Evolutionary conservation across 2,113 vertebrate species (phyloP).

Genomic region (Cavia aperea): DNA sequence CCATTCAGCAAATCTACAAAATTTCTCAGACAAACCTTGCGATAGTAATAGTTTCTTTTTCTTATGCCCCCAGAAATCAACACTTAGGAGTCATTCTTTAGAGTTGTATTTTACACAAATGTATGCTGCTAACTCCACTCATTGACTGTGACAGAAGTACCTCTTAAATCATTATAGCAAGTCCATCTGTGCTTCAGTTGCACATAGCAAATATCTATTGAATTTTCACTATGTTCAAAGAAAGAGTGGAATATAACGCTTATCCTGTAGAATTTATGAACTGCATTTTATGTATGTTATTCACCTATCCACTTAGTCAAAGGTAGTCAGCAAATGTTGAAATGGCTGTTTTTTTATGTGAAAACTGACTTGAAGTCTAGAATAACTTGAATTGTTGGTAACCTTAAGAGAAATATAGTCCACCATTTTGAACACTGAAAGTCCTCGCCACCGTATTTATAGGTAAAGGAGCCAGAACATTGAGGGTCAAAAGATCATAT

Average conservation of each 20-base stretch:
- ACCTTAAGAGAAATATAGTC: neutral
- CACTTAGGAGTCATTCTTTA: neutral
- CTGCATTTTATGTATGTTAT: neutral
- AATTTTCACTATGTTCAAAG: neutral
- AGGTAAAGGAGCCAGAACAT: neutral
- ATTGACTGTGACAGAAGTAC: neutral
- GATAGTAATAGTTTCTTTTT: neutral
- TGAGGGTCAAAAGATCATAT: neutral
- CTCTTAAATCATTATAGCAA: neutral
- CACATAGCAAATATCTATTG: slow-evolving; percentile 15
- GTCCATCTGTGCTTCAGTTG: neutral
- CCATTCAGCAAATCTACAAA: neutral
- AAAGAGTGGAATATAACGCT: neutral
- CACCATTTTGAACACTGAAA: neutral
- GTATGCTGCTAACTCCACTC: neutral
- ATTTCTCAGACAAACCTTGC: neutral
- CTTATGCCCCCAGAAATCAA: neutral
- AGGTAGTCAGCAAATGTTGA: neutral
- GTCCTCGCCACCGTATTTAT: neutral
- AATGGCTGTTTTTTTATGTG: neutral
- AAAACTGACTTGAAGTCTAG: slow-evolving; percentile 3
- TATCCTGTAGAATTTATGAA: neutral
- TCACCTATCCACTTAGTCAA: neutral
- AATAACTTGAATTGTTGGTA: neutral
- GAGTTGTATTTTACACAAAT: neutral